phyloP scores from a whole-genome alignment of 1,140 invertebrate genomes.

The Episyrphus balteatus region DNA sequence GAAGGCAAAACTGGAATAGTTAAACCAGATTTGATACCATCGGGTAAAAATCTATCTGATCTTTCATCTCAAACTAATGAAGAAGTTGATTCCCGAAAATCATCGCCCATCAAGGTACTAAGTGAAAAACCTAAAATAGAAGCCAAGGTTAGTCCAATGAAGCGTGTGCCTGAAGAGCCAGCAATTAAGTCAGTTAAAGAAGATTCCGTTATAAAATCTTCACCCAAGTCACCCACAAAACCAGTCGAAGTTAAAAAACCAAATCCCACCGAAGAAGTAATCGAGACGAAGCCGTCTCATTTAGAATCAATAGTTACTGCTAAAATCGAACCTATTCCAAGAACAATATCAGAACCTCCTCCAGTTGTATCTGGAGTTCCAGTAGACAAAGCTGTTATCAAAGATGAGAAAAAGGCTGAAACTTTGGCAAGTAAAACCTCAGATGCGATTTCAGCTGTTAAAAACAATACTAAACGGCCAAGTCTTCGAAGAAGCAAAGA shows the following conservation, averaged over 20 bases:
- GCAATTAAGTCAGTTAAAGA: neutral
- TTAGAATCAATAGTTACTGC: neutral
- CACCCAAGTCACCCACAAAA: too few relatives aligned
- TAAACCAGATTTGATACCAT: slow-evolving; percentile 20
- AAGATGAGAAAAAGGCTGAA: neutral
- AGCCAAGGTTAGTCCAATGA: neutral
- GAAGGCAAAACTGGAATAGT: slow-evolving; percentile 19
- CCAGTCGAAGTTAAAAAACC: too few relatives aligned
- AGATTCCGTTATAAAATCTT: too few relatives aligned
- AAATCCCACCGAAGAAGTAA: too few relatives aligned
- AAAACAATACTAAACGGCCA: slow-evolving; percentile 10
- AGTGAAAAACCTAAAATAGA: slow-evolving; percentile 10
- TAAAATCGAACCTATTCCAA: neutral
- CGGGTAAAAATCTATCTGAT: slow-evolving; percentile 3
- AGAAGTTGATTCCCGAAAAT: neutral
- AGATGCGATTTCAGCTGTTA: slow-evolving; percentile 1
- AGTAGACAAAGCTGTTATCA: neutral
- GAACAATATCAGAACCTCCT: neutral
- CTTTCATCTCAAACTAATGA: neutral
- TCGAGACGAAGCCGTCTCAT: neutral
- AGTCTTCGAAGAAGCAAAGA: slow-evolving; percentile 20
- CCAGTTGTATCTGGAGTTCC: neutral
- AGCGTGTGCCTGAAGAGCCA: neutral
- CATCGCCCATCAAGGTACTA: neutral
- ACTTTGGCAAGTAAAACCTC: neutral